These are phyloP conservation scores for Calameuta idolon DNA, from an alignment of 2,888 invertebrate species.

Conservation along the genomic window DNA sequence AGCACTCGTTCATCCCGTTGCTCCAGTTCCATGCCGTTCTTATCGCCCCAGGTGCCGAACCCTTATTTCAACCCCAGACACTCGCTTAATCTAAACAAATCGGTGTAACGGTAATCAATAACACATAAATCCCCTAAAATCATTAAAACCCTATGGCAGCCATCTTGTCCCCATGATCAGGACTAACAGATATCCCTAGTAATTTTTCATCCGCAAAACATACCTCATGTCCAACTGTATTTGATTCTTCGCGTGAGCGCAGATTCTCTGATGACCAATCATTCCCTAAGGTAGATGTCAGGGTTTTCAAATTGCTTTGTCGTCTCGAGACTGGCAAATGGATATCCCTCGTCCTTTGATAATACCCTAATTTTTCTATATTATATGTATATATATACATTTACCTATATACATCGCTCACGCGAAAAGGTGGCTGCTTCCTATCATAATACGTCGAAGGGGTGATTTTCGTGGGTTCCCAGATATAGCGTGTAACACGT, in stretches of 20 bases:
- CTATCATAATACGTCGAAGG: background rate
- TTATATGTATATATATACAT: background rate
- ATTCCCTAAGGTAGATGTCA: background rate
- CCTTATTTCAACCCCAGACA: background rate
- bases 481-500: slow-evolving; percentile 46
- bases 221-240: background rate
- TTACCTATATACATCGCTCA: background rate
- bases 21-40: slow-evolving; percentile 5
- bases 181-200: background rate
- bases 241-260: background rate
- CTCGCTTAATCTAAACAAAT: background rate
- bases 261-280: background rate
- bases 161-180: background rate
- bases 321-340: background rate
- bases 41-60: slow-evolving; percentile 19
- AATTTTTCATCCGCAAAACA: background rate
- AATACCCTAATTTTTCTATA: background rate
- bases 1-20: slow-evolving; percentile 21
- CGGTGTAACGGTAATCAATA: background rate
- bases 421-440: background rate
- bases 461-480: slow-evolving; percentile 33
- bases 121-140: background rate
- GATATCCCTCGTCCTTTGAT: background rate
- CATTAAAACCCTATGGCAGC: background rate
- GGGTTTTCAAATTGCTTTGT: background rate